These are phyloP conservation scores for Morpho deidamia DNA, from an alignment of 2,888 invertebrate species.

Conservation along the genomic window DNA sequence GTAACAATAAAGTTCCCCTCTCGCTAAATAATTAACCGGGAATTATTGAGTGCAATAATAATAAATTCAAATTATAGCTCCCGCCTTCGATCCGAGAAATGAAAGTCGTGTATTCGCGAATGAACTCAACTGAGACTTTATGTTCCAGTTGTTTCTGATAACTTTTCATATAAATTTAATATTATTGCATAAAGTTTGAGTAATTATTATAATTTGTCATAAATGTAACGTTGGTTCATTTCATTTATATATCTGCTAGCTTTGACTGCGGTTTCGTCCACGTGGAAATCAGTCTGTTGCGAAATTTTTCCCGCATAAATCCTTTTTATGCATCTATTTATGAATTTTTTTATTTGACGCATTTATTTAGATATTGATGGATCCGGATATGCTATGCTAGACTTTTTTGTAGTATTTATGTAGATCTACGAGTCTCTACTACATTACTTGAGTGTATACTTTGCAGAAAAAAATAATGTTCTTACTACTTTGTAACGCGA, in stretches of 20 bases:
- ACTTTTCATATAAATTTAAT: constrained; percentile 6
- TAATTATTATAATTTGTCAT: constrained; percentile 2
- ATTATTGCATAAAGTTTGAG: constrained; percentile 1
- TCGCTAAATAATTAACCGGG: constrained; percentile 15
- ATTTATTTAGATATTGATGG: too few relatives aligned
- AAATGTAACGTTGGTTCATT: neutral
- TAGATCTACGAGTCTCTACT: too few relatives aligned
- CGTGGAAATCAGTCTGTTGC: too few relatives aligned
- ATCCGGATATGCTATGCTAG: too few relatives aligned
- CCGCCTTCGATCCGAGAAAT: constrained; percentile 4
- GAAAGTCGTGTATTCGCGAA: constrained; percentile 3
- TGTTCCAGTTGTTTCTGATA: constrained; percentile 1
- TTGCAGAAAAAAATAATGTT: too few relatives aligned
- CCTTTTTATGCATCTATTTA: too few relatives aligned
- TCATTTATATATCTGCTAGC: neutral
- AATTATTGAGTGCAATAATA: constrained; percentile 23
- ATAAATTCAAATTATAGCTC: constrained; percentile 27
- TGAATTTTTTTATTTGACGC: too few relatives aligned
- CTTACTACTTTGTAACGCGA: too few relatives aligned
- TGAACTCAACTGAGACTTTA: constrained; percentile 2
- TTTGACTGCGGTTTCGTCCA: too few relatives aligned
- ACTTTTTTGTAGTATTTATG: too few relatives aligned
- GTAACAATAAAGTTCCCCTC: constrained; percentile 10
- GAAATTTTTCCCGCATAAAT: too few relatives aligned
- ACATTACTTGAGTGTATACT: too few relatives aligned